Evolutionary conservation across 2,888 invertebrate species (phyloP).

Genomic region (Ametastegia equiseti): DNA sequence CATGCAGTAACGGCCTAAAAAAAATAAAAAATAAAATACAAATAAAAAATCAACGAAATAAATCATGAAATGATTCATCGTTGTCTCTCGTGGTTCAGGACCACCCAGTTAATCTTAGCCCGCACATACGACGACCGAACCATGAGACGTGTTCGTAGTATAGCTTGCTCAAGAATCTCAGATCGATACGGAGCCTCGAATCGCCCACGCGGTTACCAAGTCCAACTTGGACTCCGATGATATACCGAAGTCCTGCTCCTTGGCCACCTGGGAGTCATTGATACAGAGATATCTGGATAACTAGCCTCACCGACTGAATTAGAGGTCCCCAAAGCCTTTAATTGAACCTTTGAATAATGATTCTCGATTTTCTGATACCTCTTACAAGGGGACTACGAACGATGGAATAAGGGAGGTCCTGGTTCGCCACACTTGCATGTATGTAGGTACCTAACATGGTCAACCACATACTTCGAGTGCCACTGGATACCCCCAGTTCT

Average conservation of each 20-base stretch:
- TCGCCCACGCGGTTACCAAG: conserved; percentile 66
- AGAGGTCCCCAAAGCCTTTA: conserved; percentile 71
- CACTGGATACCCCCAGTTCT: conserved; percentile 12
- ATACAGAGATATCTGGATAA: conserved; percentile 71
- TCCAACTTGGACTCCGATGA: conserved; percentile 61
- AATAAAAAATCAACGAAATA: conserved; percentile 18
- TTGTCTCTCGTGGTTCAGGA: conserved; percentile 62
- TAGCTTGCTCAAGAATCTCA: conserved; percentile 67
- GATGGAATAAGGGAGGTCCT: conserved; percentile 3
- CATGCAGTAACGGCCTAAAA: neutral
- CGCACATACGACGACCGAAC: conserved; percentile 59
- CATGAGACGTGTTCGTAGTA: no score
- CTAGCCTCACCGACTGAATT: conserved; percentile 70
- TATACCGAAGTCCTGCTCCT: conserved; percentile 56
- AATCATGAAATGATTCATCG: conserved; percentile 67
- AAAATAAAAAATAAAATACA: neutral
- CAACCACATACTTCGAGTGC: neutral
- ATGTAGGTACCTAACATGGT: no score
- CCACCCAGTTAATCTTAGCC: conserved; percentile 66
- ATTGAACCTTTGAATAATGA: conserved; percentile 75
- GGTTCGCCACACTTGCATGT: neutral
- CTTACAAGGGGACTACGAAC: conserved; percentile 58
- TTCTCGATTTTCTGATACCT: conserved; percentile 69
- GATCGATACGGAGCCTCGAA: conserved; percentile 70
- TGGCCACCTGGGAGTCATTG: conserved; percentile 71